Evolutionary conservation across 2,113 vertebrate species (phyloP), one percentile per base, ranked within the genome.

Genomic region (Saimiri boliviensis): DNA sequence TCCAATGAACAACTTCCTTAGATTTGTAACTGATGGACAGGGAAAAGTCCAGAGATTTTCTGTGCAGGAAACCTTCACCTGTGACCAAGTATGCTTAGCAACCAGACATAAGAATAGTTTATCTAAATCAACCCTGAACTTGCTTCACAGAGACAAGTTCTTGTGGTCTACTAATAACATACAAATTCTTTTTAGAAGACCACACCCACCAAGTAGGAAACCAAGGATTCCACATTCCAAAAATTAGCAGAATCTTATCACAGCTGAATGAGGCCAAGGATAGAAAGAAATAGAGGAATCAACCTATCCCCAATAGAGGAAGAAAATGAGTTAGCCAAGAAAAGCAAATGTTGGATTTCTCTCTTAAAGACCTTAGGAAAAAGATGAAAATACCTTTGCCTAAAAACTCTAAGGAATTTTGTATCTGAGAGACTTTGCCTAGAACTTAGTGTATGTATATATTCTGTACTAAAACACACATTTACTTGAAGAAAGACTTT

Each of bases 251-350:
- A 88, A 91, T 98, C 89, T 96, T 96, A 93, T 95, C 94, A 80
- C 49, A 95, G 87, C 79, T 96, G 71, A 97, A 66, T 94, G 76
- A 94, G 52, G 80, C 92, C 85, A 95, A 95, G 54, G 58, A 84
- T 94, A 66, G 68, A 56, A 54, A 96, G 37, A n/a, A 79, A 79
- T 77, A 21, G 20, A 93, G 14, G 56, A 95, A 92, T 93, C 92
- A 96, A 76, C 85, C 77, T 86, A 86, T 82, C 42, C 21, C 54
- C 63, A 97, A 77, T 89, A 91, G 88, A 92, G 70, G 42, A 89
- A 91, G 82, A 93, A 97, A 97, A 86, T 76, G 84, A 88, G n/a
- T 95, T 94, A 94, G 93, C 95, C 96, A 97, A 97, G 87, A 92
- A 95, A 97, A 98, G 81, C 93, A 97, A 95, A 95, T 76, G 87